Base-by-base conservation (phyloP, 2,797 vertebrate genomes). In the Myotis daubentonii region DNA sequence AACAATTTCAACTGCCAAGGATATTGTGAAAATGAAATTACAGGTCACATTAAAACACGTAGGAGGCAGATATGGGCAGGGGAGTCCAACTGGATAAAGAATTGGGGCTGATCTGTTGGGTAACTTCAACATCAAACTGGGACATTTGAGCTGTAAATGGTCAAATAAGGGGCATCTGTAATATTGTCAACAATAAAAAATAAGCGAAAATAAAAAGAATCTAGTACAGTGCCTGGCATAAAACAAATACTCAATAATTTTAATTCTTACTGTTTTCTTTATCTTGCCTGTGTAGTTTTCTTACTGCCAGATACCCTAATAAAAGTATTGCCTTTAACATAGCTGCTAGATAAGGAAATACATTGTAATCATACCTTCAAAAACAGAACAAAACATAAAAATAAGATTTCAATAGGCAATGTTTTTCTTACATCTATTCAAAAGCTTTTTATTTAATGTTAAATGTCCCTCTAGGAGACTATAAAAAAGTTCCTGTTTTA, bases 101-200 rank as follows among this genome's bases (percentile, higher is more conserved):
- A 13, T 0, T 9, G 7, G 15, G 10, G 36, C 36, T 11, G 19
- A 3, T 6, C 3, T 0, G 0, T 2, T 2, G 7, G 53, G 5
- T 8, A 2, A 8, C 2, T 3, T 60, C 44, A 47, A 11, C 36
- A 33, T 57, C 15, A 7, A n/a, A 5, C 1, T 4, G 51, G 33
- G 33, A 44, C 8, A 2, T 17, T 20, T 19, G 16, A 22, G 3
- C 20, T 6, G 2, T 5, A 19, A n/a, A 28, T 12, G 33, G 17
- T 51, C 0, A 16, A 51, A 51, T 51, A 51, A 51, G 49, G 16
- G 49, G 49, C 16, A 51, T 51, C 5, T 51, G 49, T 51, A 51
- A 17, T 51, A 51, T 16, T 51, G 49, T 51, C 15, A 51, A 51
- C 49, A 51, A 17, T 51, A 51, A 51, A 51, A 16, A 51, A 17